phyloP scores from a whole-genome alignment of 2,113 vertebrate genomes.

The Murina feae region DNA sequence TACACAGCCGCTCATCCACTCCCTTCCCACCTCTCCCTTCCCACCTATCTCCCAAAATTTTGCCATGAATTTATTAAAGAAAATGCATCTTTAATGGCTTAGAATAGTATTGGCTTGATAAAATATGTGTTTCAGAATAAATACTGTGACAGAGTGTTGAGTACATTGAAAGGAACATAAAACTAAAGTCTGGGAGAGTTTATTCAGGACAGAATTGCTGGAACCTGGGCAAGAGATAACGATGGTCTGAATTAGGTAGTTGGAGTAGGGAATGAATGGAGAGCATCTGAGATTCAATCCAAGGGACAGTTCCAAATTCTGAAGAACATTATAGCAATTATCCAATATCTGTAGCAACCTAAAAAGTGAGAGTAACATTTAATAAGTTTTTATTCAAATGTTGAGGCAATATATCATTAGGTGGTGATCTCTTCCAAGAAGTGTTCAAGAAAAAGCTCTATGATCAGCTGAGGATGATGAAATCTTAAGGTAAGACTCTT shows the following conservation, averaged over 20 bases:
- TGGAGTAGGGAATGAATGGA: not conserved
- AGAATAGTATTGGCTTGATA: not conserved
- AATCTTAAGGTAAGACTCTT: not conserved
- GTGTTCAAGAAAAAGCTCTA: not conserved
- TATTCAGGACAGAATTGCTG: not conserved
- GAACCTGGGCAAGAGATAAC: not conserved
- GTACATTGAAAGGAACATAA: not conserved
- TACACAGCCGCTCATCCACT: not conserved
- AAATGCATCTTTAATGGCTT: not conserved
- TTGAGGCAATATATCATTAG: not conserved
- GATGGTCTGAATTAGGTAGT: not conserved
- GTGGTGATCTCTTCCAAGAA: not conserved
- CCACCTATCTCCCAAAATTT: not conserved
- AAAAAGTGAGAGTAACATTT: not conserved
- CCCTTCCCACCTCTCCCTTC: not conserved
- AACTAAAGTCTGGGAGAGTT: not conserved
- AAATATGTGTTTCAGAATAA: not conserved
- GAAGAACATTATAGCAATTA: not conserved
- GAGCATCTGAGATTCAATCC: not conserved
- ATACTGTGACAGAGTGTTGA: not conserved
- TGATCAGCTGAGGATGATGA: not conserved
- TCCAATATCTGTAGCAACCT: not conserved
- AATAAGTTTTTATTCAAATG: not conserved
- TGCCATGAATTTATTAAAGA: not conserved
- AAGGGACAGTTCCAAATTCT: not conserved